phyloP scores from a whole-genome alignment of 2,888 invertebrate species.

The Andrena camellia region DNA sequence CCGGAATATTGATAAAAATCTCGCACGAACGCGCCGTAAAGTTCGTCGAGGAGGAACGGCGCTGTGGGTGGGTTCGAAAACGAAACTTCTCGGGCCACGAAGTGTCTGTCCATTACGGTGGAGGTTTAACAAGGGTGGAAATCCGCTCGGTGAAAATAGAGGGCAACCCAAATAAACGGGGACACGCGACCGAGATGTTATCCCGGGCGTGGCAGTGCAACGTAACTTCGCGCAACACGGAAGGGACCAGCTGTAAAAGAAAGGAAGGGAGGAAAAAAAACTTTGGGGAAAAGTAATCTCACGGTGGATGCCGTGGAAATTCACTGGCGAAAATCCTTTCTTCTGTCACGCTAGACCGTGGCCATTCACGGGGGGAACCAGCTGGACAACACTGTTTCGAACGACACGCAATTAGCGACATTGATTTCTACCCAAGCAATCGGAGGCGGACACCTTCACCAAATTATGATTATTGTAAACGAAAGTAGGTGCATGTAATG shows the following conservation, averaged over 20 bases:
- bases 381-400: conserved; percentile 8
- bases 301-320: conserved; percentile 23
- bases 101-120: conserved; percentile 47
- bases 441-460: too few species aligned
- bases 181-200: conserved; percentile 75
- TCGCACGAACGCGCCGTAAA: not conserved
- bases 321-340: conserved; percentile 32
- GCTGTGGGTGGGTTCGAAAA: conserved; percentile 5
- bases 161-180: conserved; percentile 72
- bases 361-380: not conserved
- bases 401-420: not conserved
- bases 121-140: conserved; percentile 44
- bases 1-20: not conserved
- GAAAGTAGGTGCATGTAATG: not conserved
- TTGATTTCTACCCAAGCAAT: conserved; percentile 6
- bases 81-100: conserved; percentile 6
- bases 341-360: not conserved
- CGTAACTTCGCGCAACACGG: conserved; percentile 58
- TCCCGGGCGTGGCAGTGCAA: conserved; percentile 53
- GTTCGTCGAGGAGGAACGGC: not conserved
- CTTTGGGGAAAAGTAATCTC: conserved; percentile 43
- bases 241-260: conserved; percentile 17
- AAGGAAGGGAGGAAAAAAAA: conserved; percentile 36
- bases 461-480: not conserved
- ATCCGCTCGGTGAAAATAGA: conserved; percentile 64